Base-by-base conservation (phyloP, 1,140 invertebrate genomes). In the Drosophila melanogaster region DNA sequence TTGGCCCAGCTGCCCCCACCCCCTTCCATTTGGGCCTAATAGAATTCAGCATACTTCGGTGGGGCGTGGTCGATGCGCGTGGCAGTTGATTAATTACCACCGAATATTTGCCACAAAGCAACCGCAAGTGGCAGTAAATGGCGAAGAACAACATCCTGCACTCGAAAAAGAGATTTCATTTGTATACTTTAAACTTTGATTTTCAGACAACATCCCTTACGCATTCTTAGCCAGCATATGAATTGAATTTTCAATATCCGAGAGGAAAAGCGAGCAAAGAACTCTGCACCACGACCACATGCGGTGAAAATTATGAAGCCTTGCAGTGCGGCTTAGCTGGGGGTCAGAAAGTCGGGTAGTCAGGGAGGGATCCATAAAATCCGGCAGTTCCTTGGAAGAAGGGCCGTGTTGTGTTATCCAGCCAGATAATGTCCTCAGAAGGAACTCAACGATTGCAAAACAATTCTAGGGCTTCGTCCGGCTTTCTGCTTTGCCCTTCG, bases 261-360 rank as follows among this genome's bases (percentile, higher is more conserved):
- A 51, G 40, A 53, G 40, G 37, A 14, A 51, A 17, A 54, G 60
- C 44, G 65, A 66, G 53, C 61, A 37, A 41, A 70, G 67, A 57
- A 54, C 55, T 56, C 24, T 49, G 49, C 73, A 62, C 69, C 57
- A 24, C 74, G 56, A 55, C 77, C 81, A 50, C 81, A 78, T 85
- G 81, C 49, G 81, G 81, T 86, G 81, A 62, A 81, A 77, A 81
- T 87, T 85, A 85, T 87, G 81, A 76, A 85, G 69, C 81, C 81
- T 55, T 74, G 81, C 78, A 74, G 43, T 47, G 53, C 57, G 67
- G 79, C 79, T 81, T 83, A 81, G 54, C 57, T 41, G 38, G 44
- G 12, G 59, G 50, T 50, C 30, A 30, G 8, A 30, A 10, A 10
- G 30, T 30, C 30, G 30, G 35, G 44, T 8, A 55, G 50, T 50